Evolutionary conservation across 2,888 invertebrate genomes (phyloP).

Genomic region (Drosophila neonasuta): DNA sequence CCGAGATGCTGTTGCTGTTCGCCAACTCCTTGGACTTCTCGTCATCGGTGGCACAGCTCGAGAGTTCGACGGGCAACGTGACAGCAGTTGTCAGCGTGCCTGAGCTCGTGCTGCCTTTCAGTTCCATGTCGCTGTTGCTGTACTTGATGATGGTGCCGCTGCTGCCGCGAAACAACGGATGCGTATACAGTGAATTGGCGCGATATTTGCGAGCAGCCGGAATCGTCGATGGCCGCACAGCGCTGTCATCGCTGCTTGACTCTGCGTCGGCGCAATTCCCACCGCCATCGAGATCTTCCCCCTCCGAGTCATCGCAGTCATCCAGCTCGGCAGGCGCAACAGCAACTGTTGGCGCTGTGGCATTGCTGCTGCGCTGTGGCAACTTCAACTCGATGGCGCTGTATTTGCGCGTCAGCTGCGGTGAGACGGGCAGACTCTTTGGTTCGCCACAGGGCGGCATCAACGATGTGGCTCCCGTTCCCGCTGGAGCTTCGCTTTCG

Average conservation of each 20-base stretch:
- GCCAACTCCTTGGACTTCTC: constrained; percentile 59
- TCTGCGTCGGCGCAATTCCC: constrained; percentile 81
- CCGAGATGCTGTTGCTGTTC: constrained; percentile 7
- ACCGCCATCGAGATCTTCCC: constrained; percentile 80
- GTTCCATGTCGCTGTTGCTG: constrained; percentile 54
- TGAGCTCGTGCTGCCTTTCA: constrained; percentile 54
- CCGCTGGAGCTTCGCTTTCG: constrained; percentile 13
- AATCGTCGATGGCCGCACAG: constrained; percentile 67
- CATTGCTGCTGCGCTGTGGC: constrained; percentile 62
- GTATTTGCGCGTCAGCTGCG: constrained; percentile 82
- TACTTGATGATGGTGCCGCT: constrained; percentile 56
- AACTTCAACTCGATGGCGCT: constrained; percentile 79
- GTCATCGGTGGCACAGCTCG: constrained; percentile 70
- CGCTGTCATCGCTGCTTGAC: constrained; percentile 81
- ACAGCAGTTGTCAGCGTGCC: constrained; percentile 40
- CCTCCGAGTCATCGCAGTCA: constrained; percentile 76
- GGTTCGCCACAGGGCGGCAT: constrained; percentile 70
- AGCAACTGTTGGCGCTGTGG: constrained; percentile 26
- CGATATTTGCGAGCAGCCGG: constrained; percentile 81
- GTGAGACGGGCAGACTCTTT: constrained; percentile 84
- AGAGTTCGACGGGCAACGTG: constrained; percentile 46
- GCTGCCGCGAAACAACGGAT: constrained; percentile 83
- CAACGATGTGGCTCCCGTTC: not conserved
- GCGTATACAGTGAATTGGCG: constrained; percentile 85
- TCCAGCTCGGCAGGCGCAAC: constrained; percentile 61